Evolutionary conservation across 2,888 invertebrate genomes (phyloP).

Genomic region (Pecten maximus): DNA sequence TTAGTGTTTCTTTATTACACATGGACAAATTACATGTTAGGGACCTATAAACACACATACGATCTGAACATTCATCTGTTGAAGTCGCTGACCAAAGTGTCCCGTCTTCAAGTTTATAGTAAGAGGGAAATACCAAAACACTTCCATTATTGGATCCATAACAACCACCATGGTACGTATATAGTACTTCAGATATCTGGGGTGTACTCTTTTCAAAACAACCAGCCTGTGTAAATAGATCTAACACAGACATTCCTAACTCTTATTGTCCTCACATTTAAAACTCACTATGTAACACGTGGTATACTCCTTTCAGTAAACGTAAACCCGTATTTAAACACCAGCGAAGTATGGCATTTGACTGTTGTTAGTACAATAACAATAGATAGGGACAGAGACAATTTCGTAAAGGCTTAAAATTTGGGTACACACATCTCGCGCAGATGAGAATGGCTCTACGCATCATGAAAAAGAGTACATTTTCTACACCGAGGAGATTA

Average conservation of each 20-base stretch:
- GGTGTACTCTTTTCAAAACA: not conserved
- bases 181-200: not conserved
- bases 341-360: not conserved
- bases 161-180: not conserved
- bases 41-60: not conserved
- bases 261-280: not conserved
- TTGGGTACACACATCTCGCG: not conserved
- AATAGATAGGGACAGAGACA: not conserved
- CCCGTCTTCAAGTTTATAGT: not conserved
- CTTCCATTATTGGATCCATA: not conserved
- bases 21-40: not conserved
- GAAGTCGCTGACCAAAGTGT: not conserved
- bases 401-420: not conserved
- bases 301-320: not conserved
- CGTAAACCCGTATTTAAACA: not conserved
- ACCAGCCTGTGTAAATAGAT: not conserved
- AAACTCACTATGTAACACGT: not conserved
- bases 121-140: not conserved
- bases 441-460: not conserved
- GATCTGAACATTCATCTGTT: not conserved
- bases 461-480: not conserved
- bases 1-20: not conserved
- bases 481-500: not conserved
- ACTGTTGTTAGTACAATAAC: not conserved
- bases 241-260: not conserved